phyloP scores from a whole-genome alignment of 2,888 invertebrate genomes.

The Rotaria socialis region DNA sequence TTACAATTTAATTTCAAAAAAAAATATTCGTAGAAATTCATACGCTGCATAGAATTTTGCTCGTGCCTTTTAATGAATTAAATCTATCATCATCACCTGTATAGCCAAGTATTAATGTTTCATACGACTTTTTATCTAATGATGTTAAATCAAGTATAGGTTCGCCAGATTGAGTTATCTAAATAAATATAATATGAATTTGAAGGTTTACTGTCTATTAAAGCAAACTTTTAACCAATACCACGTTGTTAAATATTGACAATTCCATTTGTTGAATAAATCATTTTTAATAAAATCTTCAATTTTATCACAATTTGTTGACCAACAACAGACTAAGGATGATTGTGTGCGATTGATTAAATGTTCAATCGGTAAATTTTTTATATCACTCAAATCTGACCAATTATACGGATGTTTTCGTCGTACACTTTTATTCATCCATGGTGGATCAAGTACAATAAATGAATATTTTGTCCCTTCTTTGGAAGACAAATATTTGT shows the following conservation, averaged over 20 bases:
- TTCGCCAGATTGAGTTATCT: conserved; percentile 69
- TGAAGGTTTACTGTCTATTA: not conserved
- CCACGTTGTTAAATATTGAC: conserved; percentile 71
- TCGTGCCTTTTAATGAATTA: conserved; percentile 45
- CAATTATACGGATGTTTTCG: conserved; percentile 68
- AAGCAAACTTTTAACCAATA: conserved; percentile 76
- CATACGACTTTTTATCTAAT: conserved; percentile 78
- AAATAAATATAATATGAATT: conserved; percentile 47
- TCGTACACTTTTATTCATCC: conserved; percentile 89
- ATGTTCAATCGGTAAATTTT: conserved; percentile 65
- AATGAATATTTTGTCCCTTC: conserved; percentile 67
- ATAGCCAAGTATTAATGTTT: conserved; percentile 70
- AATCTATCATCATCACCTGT: conserved; percentile 40
- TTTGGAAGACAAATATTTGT: conserved; percentile 47
- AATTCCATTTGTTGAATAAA: conserved; percentile 75
- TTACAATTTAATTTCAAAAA: too few relatives aligned
- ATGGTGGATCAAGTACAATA: conserved; percentile 85
- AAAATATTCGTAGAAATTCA: not conserved
- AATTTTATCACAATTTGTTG: conserved; percentile 77
- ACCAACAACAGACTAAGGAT: conserved; percentile 65
- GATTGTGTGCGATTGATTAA: conserved; percentile 61
- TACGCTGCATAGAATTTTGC: conserved; percentile 4
- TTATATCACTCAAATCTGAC: conserved; percentile 73
- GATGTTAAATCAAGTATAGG: conserved; percentile 69
- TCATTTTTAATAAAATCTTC: conserved; percentile 66